Percentiles rank a stretch among this genome's conserved stretches.
Evolutionary conservation across 2,113 vertebrate genomes (phyloP).

Genomic region (Sinocyclocheilus anophthalmus): DNA sequence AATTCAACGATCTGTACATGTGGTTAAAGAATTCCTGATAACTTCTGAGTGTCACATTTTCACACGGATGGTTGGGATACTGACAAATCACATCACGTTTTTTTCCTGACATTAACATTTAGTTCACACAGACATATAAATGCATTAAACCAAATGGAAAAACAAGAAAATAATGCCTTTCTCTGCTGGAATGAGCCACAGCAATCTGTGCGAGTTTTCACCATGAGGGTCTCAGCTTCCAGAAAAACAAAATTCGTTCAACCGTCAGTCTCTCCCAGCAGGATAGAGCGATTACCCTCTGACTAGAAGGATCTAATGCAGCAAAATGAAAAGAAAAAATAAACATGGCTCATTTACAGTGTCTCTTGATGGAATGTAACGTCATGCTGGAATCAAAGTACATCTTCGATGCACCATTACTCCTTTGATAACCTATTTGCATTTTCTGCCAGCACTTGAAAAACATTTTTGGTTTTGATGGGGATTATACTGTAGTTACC

Average conservation of each 20-base stretch:
- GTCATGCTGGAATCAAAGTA: constrained; percentile 31
- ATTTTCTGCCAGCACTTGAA: constrained; percentile 19
- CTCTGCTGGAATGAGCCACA: constrained; percentile 10
- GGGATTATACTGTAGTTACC: neutral
- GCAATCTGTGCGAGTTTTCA: constrained; percentile 16
- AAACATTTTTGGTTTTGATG: neutral
- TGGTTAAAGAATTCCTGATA: neutral
- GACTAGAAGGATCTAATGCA: constrained; percentile 22
- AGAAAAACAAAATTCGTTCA: constrained; percentile 33
- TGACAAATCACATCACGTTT: neutral
- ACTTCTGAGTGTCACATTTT: neutral
- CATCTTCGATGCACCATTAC: constrained; percentile 34
- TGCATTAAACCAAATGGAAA: neutral
- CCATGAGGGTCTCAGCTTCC: neutral
- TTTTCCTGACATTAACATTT: constrained; percentile 5
- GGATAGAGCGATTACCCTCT: constrained; percentile 26
- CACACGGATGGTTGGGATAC: neutral
- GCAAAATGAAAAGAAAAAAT: constrained; percentile 29
- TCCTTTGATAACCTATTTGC: constrained; percentile 29
- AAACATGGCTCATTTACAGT: constrained; percentile 40
- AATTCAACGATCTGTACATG: neutral
- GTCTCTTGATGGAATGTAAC: constrained; percentile 23
- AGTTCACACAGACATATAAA: neutral
- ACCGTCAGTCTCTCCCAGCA: constrained; percentile 13
- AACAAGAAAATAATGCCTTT: constrained; percentile 11